A percentile compares a stretch with the other conserved stretches of the same genome.
These are phyloP conservation scores for Trachelus troglodyta DNA, from an alignment of 2,888 invertebrate genomes.

Conservation along the genomic window DNA sequence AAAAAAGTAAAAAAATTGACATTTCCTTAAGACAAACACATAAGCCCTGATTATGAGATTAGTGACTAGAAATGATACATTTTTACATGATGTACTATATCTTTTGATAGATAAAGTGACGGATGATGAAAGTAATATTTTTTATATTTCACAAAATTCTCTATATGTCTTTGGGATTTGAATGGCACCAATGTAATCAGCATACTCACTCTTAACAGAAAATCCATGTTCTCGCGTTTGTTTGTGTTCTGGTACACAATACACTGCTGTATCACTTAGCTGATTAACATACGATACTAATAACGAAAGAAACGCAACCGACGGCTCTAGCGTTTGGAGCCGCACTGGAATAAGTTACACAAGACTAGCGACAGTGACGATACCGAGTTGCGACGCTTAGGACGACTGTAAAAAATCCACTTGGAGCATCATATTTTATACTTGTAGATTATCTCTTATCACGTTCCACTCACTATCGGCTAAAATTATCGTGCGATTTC, in stretches of 20 bases:
- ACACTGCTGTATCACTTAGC: neutral
- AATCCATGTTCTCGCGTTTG: neutral
- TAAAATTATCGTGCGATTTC: neutral
- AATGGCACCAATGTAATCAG: neutral
- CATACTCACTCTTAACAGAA: neutral
- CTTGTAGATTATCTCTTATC: neutral
- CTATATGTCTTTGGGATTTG: neutral
- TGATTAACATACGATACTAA: neutral
- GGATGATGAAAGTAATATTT: no score
- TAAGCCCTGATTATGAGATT: neutral
- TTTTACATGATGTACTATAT: neutral
- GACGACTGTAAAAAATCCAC: neutral
- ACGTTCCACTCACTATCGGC: neutral
- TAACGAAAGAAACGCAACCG: neutral
- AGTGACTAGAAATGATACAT: neutral
- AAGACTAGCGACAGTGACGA: neutral
- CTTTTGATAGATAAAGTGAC: neutral
- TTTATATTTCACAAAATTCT: no score
- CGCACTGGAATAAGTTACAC: neutral
- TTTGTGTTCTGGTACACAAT: neutral
- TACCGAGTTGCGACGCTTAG: neutral
- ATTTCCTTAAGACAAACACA: neutral
- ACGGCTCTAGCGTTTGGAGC: neutral
- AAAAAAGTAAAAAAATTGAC: neutral
- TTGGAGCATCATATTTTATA: neutral